These are phyloP conservation scores for Cyrtonyx montezumae DNA, from an alignment of 2,113 vertebrate species.

Conservation along the genomic window DNA sequence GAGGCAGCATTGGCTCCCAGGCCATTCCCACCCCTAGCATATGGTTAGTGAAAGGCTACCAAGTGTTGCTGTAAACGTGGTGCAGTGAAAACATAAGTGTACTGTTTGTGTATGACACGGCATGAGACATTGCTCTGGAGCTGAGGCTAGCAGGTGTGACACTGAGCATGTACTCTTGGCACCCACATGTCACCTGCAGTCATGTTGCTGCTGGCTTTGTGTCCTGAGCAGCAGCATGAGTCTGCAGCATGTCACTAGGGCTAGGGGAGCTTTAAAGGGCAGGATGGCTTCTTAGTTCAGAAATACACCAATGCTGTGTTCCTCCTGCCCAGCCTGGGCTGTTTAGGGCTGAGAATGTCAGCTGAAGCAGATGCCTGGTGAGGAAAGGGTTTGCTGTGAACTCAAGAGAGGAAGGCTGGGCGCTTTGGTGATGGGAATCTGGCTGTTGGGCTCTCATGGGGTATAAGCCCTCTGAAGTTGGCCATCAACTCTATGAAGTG, in stretches of 20 bases:
- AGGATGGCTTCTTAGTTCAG: background rate
- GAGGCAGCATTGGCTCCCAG: rapidly evolving
- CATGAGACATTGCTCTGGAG: rapidly evolving
- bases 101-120: background rate
- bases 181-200: background rate
- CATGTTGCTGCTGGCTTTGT: rapidly evolving
- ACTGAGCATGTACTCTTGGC: background rate
- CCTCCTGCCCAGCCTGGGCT: background rate
- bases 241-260: background rate
- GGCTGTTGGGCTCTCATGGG: background rate
- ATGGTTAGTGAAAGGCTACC: background rate
- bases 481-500: background rate
- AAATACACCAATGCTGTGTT: background rate
- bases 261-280: background rate
- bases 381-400: background rate
- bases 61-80: background rate
- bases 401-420: background rate
- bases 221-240: background rate
- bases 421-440: rapidly evolving
- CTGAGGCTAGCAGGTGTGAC: background rate
- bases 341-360: constrained; percentile 24
- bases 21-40: rapidly evolving
- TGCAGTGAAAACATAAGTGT: background rate
- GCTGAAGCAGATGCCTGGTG: background rate
- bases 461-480: background rate